phyloP scores from a whole-genome alignment of 1,140 invertebrate species.

The Homalodisca vitripennis region DNA sequence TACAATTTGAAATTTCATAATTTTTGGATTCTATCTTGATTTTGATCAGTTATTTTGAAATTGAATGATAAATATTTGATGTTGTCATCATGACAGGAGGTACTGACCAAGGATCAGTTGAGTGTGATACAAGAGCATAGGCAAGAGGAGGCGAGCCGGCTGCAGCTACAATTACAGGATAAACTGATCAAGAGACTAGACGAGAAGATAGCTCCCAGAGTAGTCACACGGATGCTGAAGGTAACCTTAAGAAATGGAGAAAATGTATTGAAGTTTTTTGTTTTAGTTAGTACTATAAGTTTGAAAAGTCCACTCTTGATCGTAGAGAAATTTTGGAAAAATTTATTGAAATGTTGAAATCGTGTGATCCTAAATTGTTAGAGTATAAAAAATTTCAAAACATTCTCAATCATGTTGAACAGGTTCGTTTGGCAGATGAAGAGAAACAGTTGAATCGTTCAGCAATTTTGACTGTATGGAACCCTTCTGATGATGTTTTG shows the following conservation, averaged over 20 bases:
- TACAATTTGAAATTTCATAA: no score
- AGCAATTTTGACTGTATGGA: constrained; percentile 59
- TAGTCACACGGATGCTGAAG: constrained; percentile 54
- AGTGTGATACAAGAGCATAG: constrained; percentile 46
- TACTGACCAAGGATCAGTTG: constrained; percentile 48
- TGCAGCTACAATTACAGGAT: constrained; percentile 42
- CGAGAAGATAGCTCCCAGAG: constrained; percentile 42
- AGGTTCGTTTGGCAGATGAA: constrained; percentile 41
- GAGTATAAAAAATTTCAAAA: neutral
- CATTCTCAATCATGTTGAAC: neutral
- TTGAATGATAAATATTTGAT: no score
- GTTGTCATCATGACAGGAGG: constrained; percentile 48
- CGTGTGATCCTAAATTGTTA: neutral
- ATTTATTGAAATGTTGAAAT: neutral
- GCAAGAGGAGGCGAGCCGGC: constrained; percentile 42
- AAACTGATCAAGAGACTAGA: constrained; percentile 45
- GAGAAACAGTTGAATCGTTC: constrained; percentile 42
- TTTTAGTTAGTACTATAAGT: neutral
- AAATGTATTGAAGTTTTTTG: neutral
- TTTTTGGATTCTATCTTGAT: no score
- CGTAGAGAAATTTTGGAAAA: neutral
- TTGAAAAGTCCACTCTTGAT: neutral
- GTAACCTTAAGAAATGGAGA: constrained; percentile 43
- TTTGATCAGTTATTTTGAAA: no score
- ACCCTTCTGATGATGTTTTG: constrained; percentile 54